phyloP scores from a whole-genome alignment of 1,140 invertebrate species.

The Lepidurus packardi region DNA sequence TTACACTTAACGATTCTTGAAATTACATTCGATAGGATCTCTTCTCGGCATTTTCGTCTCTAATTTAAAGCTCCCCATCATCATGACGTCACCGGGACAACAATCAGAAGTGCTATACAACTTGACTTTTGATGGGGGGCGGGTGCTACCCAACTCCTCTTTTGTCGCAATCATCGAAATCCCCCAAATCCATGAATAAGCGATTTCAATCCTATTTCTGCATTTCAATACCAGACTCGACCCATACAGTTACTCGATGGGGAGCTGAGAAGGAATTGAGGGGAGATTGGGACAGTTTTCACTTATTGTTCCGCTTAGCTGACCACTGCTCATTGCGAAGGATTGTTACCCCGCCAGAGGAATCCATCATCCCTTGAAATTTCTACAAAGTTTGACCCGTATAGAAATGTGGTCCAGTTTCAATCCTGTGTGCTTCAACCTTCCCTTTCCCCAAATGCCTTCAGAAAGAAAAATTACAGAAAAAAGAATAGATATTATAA shows the following conservation, averaged over 20 bases:
- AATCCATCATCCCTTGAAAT: not conserved
- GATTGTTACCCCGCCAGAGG: not conserved
- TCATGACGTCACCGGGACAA: not conserved
- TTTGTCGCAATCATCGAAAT: not conserved
- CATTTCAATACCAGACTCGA: not conserved
- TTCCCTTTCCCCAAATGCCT: too few species aligned
- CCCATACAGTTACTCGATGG: not conserved
- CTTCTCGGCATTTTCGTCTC: too few species aligned
- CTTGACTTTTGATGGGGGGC: not conserved
- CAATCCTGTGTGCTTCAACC: not conserved
- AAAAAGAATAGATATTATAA: not conserved
- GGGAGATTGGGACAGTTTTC: not conserved
- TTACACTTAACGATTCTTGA: not conserved
- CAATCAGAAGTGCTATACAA: not conserved
- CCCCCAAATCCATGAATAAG: not conserved
- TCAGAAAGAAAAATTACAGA: not conserved
- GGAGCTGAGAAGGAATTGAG: not conserved
- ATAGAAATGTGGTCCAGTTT: slow-evolving; percentile 1
- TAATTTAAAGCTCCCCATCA: too few species aligned
- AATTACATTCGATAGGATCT: not conserved
- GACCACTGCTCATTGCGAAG: not conserved
- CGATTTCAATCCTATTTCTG: not conserved
- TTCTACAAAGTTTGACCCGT: not conserved
- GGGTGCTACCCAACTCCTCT: not conserved
- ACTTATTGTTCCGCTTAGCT: not conserved